Evolutionary conservation across 2,797 vertebrate genomes (phyloP).

Genomic region (Sebastes trivittatus): DNA sequence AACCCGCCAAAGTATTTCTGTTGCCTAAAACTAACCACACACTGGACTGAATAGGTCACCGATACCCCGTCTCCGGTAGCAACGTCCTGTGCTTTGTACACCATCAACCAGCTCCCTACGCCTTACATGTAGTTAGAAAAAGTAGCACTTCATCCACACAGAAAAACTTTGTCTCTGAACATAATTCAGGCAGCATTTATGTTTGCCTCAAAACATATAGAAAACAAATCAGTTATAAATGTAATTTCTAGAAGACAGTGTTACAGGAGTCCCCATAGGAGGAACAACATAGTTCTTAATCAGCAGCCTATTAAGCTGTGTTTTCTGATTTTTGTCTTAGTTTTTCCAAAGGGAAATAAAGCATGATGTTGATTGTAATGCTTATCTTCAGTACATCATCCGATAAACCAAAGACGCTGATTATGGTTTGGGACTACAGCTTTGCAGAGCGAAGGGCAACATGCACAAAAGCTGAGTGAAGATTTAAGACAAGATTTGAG

Average conservation of each 20-base stretch:
- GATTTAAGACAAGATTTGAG: conserved; percentile 6
- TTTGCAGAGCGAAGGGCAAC: neutral
- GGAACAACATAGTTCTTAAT: neutral
- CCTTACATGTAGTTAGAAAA: neutral
- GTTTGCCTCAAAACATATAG: no score
- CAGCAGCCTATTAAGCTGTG: neutral
- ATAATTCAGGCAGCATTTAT: neutral
- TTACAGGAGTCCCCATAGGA: neutral
- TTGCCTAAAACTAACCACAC: neutral
- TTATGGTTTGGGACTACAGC: neutral
- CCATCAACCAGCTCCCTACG: fast-evolving
- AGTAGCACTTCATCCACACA: neutral
- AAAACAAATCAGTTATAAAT: neutral
- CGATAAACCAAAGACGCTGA: neutral
- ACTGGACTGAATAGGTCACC: neutral
- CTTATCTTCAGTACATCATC: neutral
- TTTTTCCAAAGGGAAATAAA: neutral
- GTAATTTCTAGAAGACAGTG: neutral
- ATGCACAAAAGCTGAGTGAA: neutral
- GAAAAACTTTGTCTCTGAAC: neutral
- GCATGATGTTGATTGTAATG: neutral
- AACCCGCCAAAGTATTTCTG: neutral
- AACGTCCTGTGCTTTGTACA: neutral
- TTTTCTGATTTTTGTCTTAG: neutral
- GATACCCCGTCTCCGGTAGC: no score